Percentiles rank a stretch among this genome's conserved stretches.
Conservation (phyloP, 2,797 vertebrate genomes). For the Pipistrellus pipistrellus region DNA sequence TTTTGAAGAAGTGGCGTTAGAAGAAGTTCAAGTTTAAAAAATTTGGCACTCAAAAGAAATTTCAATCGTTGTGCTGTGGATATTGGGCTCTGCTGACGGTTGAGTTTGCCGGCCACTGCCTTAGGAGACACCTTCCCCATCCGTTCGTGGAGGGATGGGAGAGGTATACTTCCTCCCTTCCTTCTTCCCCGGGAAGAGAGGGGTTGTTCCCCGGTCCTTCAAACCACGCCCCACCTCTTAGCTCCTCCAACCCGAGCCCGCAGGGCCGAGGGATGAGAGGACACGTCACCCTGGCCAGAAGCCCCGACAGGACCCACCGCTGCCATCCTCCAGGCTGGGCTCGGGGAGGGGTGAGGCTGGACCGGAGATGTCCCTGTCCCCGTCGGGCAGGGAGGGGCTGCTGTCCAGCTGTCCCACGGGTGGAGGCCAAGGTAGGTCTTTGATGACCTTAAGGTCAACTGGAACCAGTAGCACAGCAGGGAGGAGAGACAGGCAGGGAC, state of each 20-base stretch:
- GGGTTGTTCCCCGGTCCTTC: background rate
- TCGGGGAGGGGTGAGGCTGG: constrained; percentile 89
- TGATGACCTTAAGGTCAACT: constrained; percentile 99
- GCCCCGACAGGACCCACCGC: constrained; percentile 93
- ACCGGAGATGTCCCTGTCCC: constrained; percentile 91
- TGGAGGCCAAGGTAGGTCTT: constrained; percentile 99
- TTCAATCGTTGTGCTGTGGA: too few species aligned
- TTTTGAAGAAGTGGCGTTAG: too few species aligned
- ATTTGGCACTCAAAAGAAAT: too few species aligned
- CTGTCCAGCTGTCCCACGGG: constrained; percentile 98
- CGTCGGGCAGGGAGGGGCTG: constrained; percentile 91
- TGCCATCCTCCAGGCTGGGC: constrained; percentile 93
- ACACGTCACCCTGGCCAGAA: constrained; percentile 61
- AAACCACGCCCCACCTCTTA: background rate
- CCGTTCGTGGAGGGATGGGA: background rate
- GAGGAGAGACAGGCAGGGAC: constrained; percentile 73
- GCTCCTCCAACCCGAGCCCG: constrained; percentile 41
- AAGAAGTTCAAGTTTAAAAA: too few species aligned
- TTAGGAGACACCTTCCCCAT: background rate
- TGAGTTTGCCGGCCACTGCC: background rate
- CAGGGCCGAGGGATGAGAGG: background rate
- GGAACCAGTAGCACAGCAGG: constrained; percentile 85
- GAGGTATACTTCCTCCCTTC: background rate
- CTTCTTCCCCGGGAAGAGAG: background rate
- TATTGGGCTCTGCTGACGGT: too few species aligned